These are phyloP conservation scores for Xylocampa areola DNA, from an alignment of 2,888 invertebrate genomes.

Conservation along the genomic window DNA sequence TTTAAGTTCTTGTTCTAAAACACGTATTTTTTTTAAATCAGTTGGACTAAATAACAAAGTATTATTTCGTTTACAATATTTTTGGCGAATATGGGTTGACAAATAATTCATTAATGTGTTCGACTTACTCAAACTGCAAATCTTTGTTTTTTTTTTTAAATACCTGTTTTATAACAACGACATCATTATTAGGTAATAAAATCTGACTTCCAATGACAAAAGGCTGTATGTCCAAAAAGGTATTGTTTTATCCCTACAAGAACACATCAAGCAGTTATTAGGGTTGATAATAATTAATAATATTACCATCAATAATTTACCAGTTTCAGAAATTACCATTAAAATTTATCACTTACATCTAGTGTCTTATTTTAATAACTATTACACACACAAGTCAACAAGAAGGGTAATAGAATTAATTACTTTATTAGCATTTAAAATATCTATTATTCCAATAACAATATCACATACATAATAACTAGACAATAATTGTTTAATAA, in stretches of 20 bases:
- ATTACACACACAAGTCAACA: conserved; percentile 87
- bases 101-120: too few species aligned
- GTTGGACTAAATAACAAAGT: background rate
- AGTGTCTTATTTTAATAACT: conserved; percentile 68
- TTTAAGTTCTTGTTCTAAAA: conserved; percentile 31
- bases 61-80: background rate
- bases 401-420: conserved; percentile 83
- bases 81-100: background rate
- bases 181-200: conserved; percentile 13
- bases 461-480: conserved; percentile 88
- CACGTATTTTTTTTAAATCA: conserved; percentile 1
- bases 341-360: conserved; percentile 59
- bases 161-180: conserved; percentile 35
- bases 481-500: conserved; percentile 81
- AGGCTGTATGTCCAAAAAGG: conserved; percentile 43
- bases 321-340: conserved; percentile 56
- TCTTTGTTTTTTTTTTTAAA: background rate
- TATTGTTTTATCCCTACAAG: conserved; percentile 36
- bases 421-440: conserved; percentile 80
- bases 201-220: conserved; percentile 32
- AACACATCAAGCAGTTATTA: conserved; percentile 56
- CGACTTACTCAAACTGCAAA: too few species aligned
- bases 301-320: conserved; percentile 43
- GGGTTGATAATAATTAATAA: conserved; percentile 33
- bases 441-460: conserved; percentile 88